Evolutionary conservation across 2,113 vertebrate genomes (phyloP), one percentile per base, ranked within the genome.

Genomic region (Leucosticte australis): DNA sequence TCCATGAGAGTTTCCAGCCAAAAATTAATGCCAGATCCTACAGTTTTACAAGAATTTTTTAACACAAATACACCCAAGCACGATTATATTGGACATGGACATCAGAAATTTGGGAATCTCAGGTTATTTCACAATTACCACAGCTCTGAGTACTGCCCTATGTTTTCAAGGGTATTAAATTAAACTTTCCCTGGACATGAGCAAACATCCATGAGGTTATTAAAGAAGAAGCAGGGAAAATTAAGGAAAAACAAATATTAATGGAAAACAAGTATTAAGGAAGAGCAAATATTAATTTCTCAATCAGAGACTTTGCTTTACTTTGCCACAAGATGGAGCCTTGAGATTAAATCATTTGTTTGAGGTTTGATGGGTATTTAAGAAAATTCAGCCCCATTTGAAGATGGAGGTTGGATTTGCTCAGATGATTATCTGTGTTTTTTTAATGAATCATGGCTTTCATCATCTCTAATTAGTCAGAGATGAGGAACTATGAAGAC

Each of bases 271-370:
- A 89, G 33, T 3, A 56, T 42, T 47, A 15, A 78, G 18, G 46
- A 8, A 50, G 16, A 44, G 19, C 7, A 31, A 92, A 49, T 1
- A 39, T 2, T 9, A 2, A 7, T 56, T 26, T 63, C 37, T 5
- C 31, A 49, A 5, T 7, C 18, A 14, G 15, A 50, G 90, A 35
- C 24, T 67, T 94, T 95, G 26, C 94, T 56, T 53, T 8, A 2
- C 27, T 91, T 47, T 64, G 84, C 96, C 97, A 97, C 97, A 63
- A 96, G 97, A 80, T 96, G 96, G 96, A 95, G 95, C 96, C 55
- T 96, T 63, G 71, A 90, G 90, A 94, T 95, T 82, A 86, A 95
- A 93, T 37, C 44, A 18, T 44, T 41, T 3, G 9, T 27, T 42
- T 2, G 21, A 22, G 31, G 22, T 24, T 27, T 53, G 30, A 2